Evolutionary conservation across 1,140 invertebrate species (phyloP).

Genomic region (Whitmania pigra): DNA sequence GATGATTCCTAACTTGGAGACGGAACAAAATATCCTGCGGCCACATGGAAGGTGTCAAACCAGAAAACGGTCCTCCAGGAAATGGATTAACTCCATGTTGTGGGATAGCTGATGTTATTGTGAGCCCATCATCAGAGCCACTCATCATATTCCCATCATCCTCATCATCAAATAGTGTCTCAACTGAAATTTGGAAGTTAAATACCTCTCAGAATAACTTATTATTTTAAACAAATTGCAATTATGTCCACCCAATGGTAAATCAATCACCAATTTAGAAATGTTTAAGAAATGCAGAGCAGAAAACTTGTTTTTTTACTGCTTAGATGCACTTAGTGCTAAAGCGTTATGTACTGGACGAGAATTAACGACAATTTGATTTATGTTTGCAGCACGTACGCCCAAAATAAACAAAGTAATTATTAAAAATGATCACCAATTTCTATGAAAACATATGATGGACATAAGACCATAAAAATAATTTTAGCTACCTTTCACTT

Average conservation of each 20-base stretch:
- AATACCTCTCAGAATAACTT: no score
- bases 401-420: no score
- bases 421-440: background rate
- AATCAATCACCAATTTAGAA: no score
- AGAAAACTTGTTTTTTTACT: no score
- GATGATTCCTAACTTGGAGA: conserved; percentile 27
- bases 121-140: conserved; percentile 40
- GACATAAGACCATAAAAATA: no score
- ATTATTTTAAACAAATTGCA: no score
- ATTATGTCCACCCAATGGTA: background rate
- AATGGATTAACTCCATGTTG: conserved; percentile 35
- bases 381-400: background rate
- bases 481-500: conserved; percentile 26
- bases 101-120: conserved; percentile 27
- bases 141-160: conserved; percentile 47
- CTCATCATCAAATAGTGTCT: conserved; percentile 68
- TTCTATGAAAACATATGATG: no score
- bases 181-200: conserved; percentile 46
- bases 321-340: background rate
- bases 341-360: background rate
- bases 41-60: conserved; percentile 87
- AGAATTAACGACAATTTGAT: background rate
- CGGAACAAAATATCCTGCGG: conserved; percentile 80
- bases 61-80: conserved; percentile 55
- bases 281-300: no score